phyloP scores from a whole-genome alignment of 2,888 invertebrate species.

The Rhingia rostrata region DNA sequence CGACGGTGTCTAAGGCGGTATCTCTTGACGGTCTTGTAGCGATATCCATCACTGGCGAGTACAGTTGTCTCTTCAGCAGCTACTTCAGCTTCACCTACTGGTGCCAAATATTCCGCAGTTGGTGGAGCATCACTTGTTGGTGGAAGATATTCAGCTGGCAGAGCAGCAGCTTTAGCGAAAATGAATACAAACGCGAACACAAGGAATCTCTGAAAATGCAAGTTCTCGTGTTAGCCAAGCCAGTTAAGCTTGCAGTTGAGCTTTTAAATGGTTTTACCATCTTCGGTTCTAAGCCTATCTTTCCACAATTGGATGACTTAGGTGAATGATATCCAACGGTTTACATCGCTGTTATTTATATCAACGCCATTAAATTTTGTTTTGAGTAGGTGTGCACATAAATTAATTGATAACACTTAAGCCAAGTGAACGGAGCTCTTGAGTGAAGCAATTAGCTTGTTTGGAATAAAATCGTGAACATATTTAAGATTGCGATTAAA shows the following conservation, averaged over 20 bases:
- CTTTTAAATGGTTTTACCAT: slow-evolving; percentile 1
- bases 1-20: too few relatives aligned
- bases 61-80: neutral
- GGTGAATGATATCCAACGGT: neutral
- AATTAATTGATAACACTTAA: neutral
- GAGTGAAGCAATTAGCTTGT: too few relatives aligned
- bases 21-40: slow-evolving; percentile 78
- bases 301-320: neutral
- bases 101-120: slow-evolving; percentile 46
- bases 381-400: neutral
- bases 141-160: slow-evolving; percentile 51
- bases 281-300: neutral
- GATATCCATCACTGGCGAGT: slow-evolving; percentile 76
- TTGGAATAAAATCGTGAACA: too few relatives aligned
- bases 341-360: neutral
- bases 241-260: neutral
- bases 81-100: neutral
- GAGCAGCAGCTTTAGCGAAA: slow-evolving; percentile 79
- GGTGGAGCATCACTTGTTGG: slow-evolving; percentile 35
- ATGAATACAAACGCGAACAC: slow-evolving; percentile 24
- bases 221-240: too few relatives aligned
- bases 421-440: too few relatives aligned
- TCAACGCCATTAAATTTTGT: neutral
- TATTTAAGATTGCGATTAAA: too few relatives aligned
- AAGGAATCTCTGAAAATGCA: slow-evolving; percentile 37